Base-by-base conservation (phyloP, 2,113 vertebrate species). In the Butorides virescens region DNA sequence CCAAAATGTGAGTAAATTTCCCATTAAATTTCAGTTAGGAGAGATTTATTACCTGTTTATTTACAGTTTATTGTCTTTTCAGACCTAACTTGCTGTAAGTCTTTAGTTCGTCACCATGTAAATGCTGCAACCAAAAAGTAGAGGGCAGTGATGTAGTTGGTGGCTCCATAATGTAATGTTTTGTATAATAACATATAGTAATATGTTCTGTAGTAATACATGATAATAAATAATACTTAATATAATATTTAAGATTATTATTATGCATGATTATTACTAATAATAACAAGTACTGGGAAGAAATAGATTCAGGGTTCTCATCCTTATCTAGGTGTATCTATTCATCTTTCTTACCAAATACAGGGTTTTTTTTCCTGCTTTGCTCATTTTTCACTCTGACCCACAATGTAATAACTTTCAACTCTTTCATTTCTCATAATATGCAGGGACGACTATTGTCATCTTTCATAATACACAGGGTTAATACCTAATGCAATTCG, bases 1-100 rank as follows among this genome's bases (percentile, higher is more conserved):
- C 67, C 95, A 97, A 95, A 75, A 50, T 8, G 97, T 98, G 91
- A 97, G 97, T 98, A 87, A n/a, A 76, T 59, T 90, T 92, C 61
- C 34, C 34, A 26, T 74, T 84, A 53, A 42, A 55, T 49, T 46
- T 92, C 26, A 67, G 13, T 67, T 59, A 85, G 32, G 37, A 66
- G 39, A 42, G 5, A 17, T 79, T 58, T 0, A 6, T 84, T 71
- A 22, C 15, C 20, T 44, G 10, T 44, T 76, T 50, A 37, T 61
- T 76, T 70, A 18, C 15, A 78, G 15, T 46, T 82, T 15, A 19
- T 55, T 88, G 50, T 61, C 22, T 46, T 83, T 80, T 86, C n/a
- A 73, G 30, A 39, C 36, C 23, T 83, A 50, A 36, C 34, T 80
- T 86, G 30, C 29, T 65, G 2, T 18, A 72, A n/a, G 34, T 70